Conservation (phyloP, 2,113 vertebrate species). For the Nipponia nippon region DNA sequence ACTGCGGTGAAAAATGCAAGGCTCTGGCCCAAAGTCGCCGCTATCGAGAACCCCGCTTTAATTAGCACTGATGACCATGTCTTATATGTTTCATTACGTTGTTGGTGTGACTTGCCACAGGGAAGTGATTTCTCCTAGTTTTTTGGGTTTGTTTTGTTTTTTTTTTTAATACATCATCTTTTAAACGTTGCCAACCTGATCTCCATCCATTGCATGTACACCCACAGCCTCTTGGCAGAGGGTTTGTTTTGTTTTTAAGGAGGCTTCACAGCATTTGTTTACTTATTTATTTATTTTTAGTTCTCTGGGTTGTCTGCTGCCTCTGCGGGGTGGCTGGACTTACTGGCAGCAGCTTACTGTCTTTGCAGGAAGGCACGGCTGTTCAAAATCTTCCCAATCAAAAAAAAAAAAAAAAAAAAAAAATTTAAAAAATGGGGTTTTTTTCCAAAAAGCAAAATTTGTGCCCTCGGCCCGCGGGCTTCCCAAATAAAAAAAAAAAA, state of each 20-base stretch:
- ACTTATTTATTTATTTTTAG: not conserved
- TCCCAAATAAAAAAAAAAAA: not conserved
- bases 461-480: no score
- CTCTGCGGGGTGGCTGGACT: not conserved
- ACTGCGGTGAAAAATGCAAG: fast-evolving
- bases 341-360: not conserved
- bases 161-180: not conserved
- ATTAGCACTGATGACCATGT: not conserved
- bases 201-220: not conserved
- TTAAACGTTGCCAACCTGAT: not conserved
- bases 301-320: not conserved
- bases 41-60: not conserved
- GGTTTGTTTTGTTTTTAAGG: not conserved
- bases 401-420: no score
- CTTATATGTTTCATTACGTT: not conserved
- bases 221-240: not conserved
- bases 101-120: not conserved
- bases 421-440: no score
- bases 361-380: not conserved
- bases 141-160: no score
- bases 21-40: not conserved
- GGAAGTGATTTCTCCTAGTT: not conserved
- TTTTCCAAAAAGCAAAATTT: no score
- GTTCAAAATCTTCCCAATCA: not conserved
- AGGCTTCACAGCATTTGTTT: not conserved